Base-by-base conservation (phyloP, 2,113 vertebrate genomes). In the Gymnocephalus cernua region DNA sequence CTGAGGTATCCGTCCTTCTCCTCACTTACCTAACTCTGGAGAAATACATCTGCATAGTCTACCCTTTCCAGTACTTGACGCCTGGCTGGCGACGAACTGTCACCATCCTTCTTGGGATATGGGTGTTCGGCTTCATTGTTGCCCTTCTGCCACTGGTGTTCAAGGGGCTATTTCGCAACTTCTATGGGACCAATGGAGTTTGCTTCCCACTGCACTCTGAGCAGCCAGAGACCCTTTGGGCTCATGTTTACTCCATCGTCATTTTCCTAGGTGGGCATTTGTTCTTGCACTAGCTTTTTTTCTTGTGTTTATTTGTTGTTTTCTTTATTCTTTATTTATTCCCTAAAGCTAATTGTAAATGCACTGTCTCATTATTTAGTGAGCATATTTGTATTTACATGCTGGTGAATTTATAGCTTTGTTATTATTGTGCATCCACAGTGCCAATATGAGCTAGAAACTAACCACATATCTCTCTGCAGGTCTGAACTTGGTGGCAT, bases 41-140 rank as follows among this genome's bases (percentile, higher is more conserved):
- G 95, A 99, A 99, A 86, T 99, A 97, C 92, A 97, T 99, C 94
- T 98, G 96, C 93, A 97, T 99, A 73, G 97, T 99, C 71, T 99
- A 99, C 91, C 98, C 98, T 23, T 99, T 99, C 92, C 96, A 95
- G 80, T 98, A 95, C 93, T 89, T 99, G 89, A 98, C 96, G 35
- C 97, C 97, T 0, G 93, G 96, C 82, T 96, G 97, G 94, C 82
- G 95, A 74, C 96, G 97, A 80, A 98, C 98, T 16, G 93, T 98
- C 90, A 96, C 93, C 62, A 93, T 96, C 84, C 94, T 99, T 79
- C 44, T 96, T 50, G 95, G 96, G 79, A 99, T 99, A 80, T 99
- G 98, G 98, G 93, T 97, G 86, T 93, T 95, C 16, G 98, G 98
- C 3, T 96, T 99, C 87, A 61, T 95, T 41, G 93, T 99, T 74